Evolutionary conservation across 2,888 invertebrate genomes (phyloP), one percentile per base, ranked within the genome.

Genomic region (Apamea anceps): DNA sequence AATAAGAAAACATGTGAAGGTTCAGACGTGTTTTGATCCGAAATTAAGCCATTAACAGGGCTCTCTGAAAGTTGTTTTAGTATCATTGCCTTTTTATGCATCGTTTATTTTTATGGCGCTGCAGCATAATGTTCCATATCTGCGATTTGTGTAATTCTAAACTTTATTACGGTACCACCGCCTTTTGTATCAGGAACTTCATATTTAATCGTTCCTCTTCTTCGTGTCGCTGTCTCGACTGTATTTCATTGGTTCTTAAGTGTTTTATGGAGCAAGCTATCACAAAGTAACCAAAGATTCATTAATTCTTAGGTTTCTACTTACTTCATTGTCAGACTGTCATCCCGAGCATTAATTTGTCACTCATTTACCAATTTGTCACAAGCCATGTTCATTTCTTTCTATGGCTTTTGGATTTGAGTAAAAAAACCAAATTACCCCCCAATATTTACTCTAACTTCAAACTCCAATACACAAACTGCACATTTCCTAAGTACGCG

Each of bases 401-500:
- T 48, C 15, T 28, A 37, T 10, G 62, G 32, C 21, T 57, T 28
- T 60, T n/a, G 10, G 42, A 68, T 65, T 65, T 15, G 21, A 25
- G 1, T 13, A 15, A 25, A 57, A 73, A 67, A 57, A 57, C 0
- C 0, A 67, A 72, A 80, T 54, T 72, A 18, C n/a, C 1, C n/a
- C 18, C 5, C 32, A 65, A 45, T 62, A 80, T 72, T 79, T 37
- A 68, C 42, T 66, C 5, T 42, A 28, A 62, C 73, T 85, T 84
- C 72, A 74, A 74, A 77, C 60, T 54, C 7, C 7, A 57, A 72
- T 28, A 13, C 37, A 85, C 21, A 73, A 79, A 86, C 73, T 82
- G 75, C 85, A 86, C 84, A 72, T 87, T 79, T 84, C 60, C 79
- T 78, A 77, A 85, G 71, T 81, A 82, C 80, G 77, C 75, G 82